Conservation (phyloP, 2,888 invertebrate species). For the Macrosoma leucophasiata region DNA sequence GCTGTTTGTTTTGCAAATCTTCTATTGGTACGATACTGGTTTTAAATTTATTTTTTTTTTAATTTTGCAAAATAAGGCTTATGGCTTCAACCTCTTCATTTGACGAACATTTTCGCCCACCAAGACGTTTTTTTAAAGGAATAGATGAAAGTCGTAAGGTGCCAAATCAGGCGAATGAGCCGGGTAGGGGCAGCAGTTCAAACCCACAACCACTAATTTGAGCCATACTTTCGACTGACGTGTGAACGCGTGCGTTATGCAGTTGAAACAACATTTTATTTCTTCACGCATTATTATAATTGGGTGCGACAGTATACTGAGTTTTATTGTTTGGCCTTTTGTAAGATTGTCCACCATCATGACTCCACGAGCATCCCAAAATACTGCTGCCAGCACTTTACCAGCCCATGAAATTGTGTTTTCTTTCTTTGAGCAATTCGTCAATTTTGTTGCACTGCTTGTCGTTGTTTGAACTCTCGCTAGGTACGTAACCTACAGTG, state of each 20-base stretch:
- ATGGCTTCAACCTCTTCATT: slow-evolving; percentile 14
- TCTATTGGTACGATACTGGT: too few relatives aligned
- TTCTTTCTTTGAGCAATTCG: slow-evolving; percentile 2
- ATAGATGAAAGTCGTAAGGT: slow-evolving; percentile 12
- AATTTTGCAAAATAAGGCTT: slow-evolving; percentile 9
- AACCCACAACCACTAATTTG: slow-evolving; percentile 12
- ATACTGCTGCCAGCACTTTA: slow-evolving; percentile 10
- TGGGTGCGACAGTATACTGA: slow-evolving; percentile 2
- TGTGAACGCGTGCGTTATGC: slow-evolving; percentile 20
- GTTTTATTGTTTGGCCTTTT: slow-evolving; percentile 7
- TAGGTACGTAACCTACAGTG: too few relatives aligned
- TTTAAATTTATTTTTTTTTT: slow-evolving; percentile 1
- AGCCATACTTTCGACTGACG: slow-evolving; percentile 14
- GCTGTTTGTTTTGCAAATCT: slow-evolving; percentile 7
- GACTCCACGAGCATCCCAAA: slow-evolving; percentile 5
- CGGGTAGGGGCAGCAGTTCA: slow-evolving; percentile 13
- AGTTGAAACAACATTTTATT: slow-evolving; percentile 20
- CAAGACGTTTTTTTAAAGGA: slow-evolving; percentile 13
- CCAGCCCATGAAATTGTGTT: slow-evolving; percentile 1
- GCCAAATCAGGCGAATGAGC: slow-evolving; percentile 11
- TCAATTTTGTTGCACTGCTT: slow-evolving; percentile 7
- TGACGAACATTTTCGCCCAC: slow-evolving; percentile 11
- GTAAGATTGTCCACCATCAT: slow-evolving; percentile 13
- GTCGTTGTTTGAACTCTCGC: slow-evolving; percentile 2
- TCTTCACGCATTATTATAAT: slow-evolving; percentile 2